Evolutionary conservation across 2,888 invertebrate genomes (phyloP).

Genomic region (Sphaeridia pumilis): DNA sequence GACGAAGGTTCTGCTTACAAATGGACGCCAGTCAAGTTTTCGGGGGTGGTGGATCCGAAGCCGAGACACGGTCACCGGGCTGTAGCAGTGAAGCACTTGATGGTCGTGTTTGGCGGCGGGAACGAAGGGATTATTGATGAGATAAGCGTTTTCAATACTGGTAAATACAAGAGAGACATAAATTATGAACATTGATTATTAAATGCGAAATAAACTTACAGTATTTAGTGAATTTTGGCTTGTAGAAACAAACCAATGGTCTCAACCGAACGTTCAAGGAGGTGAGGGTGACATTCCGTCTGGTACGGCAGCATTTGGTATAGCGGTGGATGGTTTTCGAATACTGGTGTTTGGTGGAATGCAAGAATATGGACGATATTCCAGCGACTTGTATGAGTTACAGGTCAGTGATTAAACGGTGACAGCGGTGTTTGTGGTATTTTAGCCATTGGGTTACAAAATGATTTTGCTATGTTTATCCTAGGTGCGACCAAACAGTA

Average conservation of each 20-base stretch:
- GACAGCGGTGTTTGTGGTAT: too few species aligned
- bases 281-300: slow-evolving; percentile 98
- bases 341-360: slow-evolving; percentile 97
- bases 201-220: neutral
- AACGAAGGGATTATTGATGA: slow-evolving; percentile 99
- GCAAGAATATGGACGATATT: slow-evolving; percentile 99
- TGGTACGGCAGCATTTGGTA: slow-evolving; percentile 98
- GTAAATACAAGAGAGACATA: slow-evolving; percentile 44
- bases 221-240: slow-evolving; percentile 30
- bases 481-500: too few species aligned
- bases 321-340: slow-evolving; percentile 91
- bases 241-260: slow-evolving; percentile 94
- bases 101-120: slow-evolving; percentile 98
- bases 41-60: slow-evolving; percentile 49
- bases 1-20: neutral
- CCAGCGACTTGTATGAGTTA: slow-evolving; percentile 91
- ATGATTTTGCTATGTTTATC: too few species aligned
- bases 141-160: slow-evolving; percentile 97
- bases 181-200: neutral
- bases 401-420: slow-evolving; percentile 47
- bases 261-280: slow-evolving; percentile 94
- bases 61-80: slow-evolving; percentile 99
- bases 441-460: too few species aligned
- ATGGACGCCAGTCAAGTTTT: neutral
- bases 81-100: slow-evolving; percentile 95